Base-by-base conservation (phyloP, 1,140 invertebrate genomes). In the Plectrocnemia conspersa region DNA sequence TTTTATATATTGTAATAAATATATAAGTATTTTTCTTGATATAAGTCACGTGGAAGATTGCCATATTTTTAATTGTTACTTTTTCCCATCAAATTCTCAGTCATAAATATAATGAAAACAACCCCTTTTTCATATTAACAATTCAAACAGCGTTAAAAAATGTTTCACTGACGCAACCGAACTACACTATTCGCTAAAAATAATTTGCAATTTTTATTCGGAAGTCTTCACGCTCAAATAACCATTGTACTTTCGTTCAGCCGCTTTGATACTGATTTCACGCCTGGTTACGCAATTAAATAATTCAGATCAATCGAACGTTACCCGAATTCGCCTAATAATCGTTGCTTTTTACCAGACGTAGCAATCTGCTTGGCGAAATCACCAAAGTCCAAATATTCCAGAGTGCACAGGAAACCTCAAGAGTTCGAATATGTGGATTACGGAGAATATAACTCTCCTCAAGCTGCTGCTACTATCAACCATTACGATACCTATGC, bases 401-500 rank as follows among this genome's bases (percentile, higher is more conserved):
- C 33, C 13, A 54, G 46, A 22, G 38, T 13, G 15, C 49, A 56
- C 49, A 22, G 42, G 25, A 23, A 29, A 13, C 13, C 3, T 10
- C 48, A 56, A 25, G 21, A 56, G 9, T 42, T 36, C 46, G 56
- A 62, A 22, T 58, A 59, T 33, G n/a, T n/a, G n/a, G 60, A 62
- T 1, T 58, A 53, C 23, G 56, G n/a, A n/a, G n/a, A 59, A 16
- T 62, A 56, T 42, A 42, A 27, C 2, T 18, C 41, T 45, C 44
- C 47, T n/a, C 52, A 42, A 1, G 38, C 59, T 16, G 18, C 57
- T n/a, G 59, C 55, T n/a, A 58, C 59, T 7, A 47, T 58, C 40
- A 62, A 62, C 41, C 60, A 62, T 32, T 62, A 35, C 29, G 60
- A 62, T 16, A 13, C 49, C n/a, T 58, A 36, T 44, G 40, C 24